phyloP scores from a whole-genome alignment of 2,888 invertebrate genomes.

The Noctuana brunneofusca region DNA sequence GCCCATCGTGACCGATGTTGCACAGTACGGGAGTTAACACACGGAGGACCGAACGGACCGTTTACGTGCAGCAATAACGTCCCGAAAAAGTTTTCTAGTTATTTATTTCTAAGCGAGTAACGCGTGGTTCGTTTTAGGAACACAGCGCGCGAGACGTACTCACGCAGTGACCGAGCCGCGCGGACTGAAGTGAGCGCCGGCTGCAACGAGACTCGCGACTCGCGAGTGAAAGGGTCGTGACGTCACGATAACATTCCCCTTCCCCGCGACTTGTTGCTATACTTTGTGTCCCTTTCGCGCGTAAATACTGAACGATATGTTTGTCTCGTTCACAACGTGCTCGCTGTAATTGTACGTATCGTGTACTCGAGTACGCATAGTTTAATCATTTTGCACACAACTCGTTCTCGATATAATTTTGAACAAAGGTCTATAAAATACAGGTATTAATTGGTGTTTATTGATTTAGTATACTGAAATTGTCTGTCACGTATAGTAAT shows the following conservation, averaged over 20 bases:
- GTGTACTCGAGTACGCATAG: constrained; percentile 34
- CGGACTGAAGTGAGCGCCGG: constrained; percentile 65
- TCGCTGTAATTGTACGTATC: constrained; percentile 40
- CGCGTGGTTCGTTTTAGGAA: constrained; percentile 68
- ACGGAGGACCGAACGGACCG: constrained; percentile 65
- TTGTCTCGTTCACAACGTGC: constrained; percentile 60
- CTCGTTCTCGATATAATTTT: constrained; percentile 17
- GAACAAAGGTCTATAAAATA: constrained; percentile 22
- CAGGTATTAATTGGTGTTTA: background rate
- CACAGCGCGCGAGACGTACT: constrained; percentile 72
- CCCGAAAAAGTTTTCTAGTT: constrained; percentile 51
- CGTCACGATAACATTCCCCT: constrained; percentile 81
- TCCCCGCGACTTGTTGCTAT: constrained; percentile 74
- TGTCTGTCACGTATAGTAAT: background rate
- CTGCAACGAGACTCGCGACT: constrained; percentile 59
- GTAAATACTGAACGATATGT: constrained; percentile 48
- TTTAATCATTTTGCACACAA: constrained; percentile 34
- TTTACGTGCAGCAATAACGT: constrained; percentile 59
- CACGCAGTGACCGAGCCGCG: constrained; percentile 80
- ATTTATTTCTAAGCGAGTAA: constrained; percentile 55
- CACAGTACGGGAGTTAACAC: constrained; percentile 49
- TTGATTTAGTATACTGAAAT: background rate
- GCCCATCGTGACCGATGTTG: constrained; percentile 60
- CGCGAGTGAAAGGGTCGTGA: constrained; percentile 82
- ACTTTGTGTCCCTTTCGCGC: constrained; percentile 55